A percentile compares a stretch with the other conserved stretches of the same genome.
phyloP scores from a whole-genome alignment of 2,113 vertebrate species.

The Oreochromis tanganicae region DNA sequence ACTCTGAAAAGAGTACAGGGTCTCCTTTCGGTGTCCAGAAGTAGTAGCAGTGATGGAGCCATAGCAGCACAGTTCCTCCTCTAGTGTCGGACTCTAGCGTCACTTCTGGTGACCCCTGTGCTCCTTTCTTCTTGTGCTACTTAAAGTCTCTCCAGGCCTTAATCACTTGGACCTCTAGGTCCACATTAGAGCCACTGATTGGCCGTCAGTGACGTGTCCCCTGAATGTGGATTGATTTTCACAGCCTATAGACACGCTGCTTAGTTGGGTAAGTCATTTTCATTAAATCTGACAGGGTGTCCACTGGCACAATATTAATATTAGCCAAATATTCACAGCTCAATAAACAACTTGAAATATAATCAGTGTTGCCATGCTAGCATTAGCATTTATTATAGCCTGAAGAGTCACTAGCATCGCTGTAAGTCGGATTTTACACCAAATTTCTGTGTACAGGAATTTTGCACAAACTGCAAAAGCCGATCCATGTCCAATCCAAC shows the following conservation, averaged over 20 bases:
- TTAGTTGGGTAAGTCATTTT: neutral
- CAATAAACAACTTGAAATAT: neutral
- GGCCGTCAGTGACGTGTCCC: neutral
- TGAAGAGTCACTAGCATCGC: neutral
- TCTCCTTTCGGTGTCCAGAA: neutral
- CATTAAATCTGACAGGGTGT: neutral
- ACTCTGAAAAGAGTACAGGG: neutral
- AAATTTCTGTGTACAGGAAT: neutral
- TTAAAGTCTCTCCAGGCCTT: neutral
- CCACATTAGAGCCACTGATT: neutral
- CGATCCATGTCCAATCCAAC: neutral
- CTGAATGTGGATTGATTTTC: neutral
- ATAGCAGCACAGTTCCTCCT: neutral
- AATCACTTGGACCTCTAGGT: neutral
- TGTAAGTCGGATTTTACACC: neutral
- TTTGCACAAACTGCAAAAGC: neutral
- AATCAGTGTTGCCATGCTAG: neutral
- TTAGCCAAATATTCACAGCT: neutral
- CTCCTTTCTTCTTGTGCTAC: neutral
- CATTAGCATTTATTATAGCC: neutral
- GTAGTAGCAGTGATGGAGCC: neutral
- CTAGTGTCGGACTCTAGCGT: neutral
- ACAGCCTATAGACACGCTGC: neutral
- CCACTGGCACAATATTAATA: neutral
- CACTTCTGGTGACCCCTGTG: neutral